Conservation (phyloP, 2,888 invertebrate genomes). For the Leptopilina syphax region DNA sequence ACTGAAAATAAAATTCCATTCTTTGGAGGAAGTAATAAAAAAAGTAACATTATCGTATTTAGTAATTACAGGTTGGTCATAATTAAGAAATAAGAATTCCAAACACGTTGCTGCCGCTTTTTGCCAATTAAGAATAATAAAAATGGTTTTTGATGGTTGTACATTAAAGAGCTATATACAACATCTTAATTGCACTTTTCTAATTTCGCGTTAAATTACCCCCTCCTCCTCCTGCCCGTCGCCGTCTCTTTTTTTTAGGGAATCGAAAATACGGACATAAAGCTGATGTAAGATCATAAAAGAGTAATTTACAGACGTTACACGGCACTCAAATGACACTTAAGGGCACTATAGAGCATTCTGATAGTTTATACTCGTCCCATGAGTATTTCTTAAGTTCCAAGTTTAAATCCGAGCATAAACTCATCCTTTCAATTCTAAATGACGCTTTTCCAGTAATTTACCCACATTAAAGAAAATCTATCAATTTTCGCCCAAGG, state of each 20-base stretch:
- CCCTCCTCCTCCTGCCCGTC: not conserved
- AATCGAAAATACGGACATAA: not conserved
- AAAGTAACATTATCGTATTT: too few species aligned
- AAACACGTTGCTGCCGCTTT: slow-evolving; percentile 7
- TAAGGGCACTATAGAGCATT: slow-evolving; percentile 22
- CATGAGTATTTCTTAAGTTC: slow-evolving; percentile 15
- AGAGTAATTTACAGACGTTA: slow-evolving; percentile 22
- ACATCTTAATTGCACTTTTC: not conserved
- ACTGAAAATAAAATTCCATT: too few species aligned
- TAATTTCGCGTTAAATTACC: not conserved
- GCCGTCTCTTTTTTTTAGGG: not conserved
- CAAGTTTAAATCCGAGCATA: not conserved
- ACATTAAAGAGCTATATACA: not conserved
- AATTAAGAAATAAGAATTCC: slow-evolving; percentile 8
- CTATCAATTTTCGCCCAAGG: not conserved
- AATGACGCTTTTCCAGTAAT: not conserved
- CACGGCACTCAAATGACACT: slow-evolving; percentile 36
- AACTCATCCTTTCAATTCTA: slow-evolving; percentile 21
- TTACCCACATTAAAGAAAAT: not conserved
- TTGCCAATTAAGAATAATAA: slow-evolving; percentile 6
- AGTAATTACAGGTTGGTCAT: too few species aligned
- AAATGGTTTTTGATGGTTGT: not conserved
- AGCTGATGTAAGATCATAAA: slow-evolving; percentile 1
- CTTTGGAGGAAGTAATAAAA: too few species aligned
- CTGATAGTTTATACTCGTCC: slow-evolving; percentile 6